phyloP scores from a whole-genome alignment of 2,797 vertebrate genomes.

The Gila robusta region DNA sequence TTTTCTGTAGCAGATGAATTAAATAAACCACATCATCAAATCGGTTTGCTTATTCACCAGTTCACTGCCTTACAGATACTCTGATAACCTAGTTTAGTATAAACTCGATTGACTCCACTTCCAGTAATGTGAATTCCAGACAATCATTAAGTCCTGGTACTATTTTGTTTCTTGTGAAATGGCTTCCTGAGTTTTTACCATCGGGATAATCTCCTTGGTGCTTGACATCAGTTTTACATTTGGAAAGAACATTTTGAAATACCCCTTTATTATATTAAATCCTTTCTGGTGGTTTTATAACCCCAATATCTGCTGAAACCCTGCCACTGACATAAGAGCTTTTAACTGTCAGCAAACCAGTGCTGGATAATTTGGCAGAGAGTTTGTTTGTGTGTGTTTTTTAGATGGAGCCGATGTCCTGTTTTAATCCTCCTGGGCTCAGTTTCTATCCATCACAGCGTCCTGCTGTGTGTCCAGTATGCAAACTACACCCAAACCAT shows the following conservation, averaged over 20 bases:
- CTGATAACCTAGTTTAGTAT: background rate
- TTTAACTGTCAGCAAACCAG: slow-evolving; percentile 22
- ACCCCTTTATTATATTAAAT: background rate
- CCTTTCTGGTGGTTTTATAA: slow-evolving; percentile 17
- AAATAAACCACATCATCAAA: slow-evolving; percentile 15
- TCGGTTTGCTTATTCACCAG: background rate
- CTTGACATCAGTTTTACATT: slow-evolving; percentile 6
- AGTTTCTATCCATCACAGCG: slow-evolving; percentile 35
- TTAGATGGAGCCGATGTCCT: slow-evolving; percentile 13
- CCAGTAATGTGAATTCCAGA: background rate
- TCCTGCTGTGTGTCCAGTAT: slow-evolving; percentile 41
- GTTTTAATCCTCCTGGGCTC: slow-evolving; percentile 37
- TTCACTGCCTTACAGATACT: background rate
- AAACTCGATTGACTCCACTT: background rate
- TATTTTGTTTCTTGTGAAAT: background rate
- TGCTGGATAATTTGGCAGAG: slow-evolving; percentile 27
- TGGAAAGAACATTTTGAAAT: slow-evolving; percentile 24
- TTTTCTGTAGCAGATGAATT: slow-evolving; percentile 8
- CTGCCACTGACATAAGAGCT: background rate
- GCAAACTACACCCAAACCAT: slow-evolving; percentile 41
- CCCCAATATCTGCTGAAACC: slow-evolving; percentile 1
- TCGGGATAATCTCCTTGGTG: background rate
- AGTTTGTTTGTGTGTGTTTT: slow-evolving; percentile 35
- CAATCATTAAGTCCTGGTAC: background rate
- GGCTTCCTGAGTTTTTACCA: slow-evolving; percentile 13